Percentiles rank a stretch among this genome's conserved stretches.
Conservation (phyloP, 2,888 invertebrate genomes). For the Scaptomyza reducta region DNA sequence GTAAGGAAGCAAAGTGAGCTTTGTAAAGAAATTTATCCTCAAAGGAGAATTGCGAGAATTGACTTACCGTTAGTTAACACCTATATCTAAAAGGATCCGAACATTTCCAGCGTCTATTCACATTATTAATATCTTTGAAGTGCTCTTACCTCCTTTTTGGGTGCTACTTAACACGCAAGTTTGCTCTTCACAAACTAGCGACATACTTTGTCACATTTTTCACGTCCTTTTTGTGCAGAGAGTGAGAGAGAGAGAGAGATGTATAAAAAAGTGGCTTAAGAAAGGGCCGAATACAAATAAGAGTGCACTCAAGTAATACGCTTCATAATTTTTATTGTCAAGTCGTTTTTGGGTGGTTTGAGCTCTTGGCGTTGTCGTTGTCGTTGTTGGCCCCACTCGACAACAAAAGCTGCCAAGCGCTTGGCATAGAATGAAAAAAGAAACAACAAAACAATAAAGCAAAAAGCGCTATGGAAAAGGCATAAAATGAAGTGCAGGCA, state of each 20-base stretch:
- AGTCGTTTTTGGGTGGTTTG: constrained; percentile 66
- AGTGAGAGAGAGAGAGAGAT: constrained; percentile 5
- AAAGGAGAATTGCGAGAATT: no score
- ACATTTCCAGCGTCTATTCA: background rate
- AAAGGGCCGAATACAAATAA: constrained; percentile 61
- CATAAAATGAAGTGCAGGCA: constrained; percentile 58
- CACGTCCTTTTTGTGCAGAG: constrained; percentile 28
- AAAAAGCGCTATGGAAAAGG: constrained; percentile 31
- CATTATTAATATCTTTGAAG: constrained; percentile 44
- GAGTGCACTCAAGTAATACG: constrained; percentile 82
- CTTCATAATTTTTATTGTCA: constrained; percentile 82
- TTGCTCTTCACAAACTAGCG: constrained; percentile 74
- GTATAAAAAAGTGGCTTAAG: constrained; percentile 54
- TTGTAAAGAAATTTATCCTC: no score
- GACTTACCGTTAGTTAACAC: background rate
- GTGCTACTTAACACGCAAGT: constrained; percentile 75
- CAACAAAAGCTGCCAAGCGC: constrained; percentile 73
- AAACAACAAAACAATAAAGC: constrained; percentile 8
- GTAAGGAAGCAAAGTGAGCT: no score
- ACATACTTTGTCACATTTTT: constrained; percentile 66
- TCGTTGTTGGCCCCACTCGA: constrained; percentile 60
- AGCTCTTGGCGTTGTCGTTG: constrained; percentile 49
- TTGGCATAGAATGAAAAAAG: constrained; percentile 41
- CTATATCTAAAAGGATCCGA: background rate
- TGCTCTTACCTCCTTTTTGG: constrained; percentile 57